Evolutionary conservation across 2,113 vertebrate genomes (phyloP).

Genomic region (Ranitomeya imitator): DNA sequence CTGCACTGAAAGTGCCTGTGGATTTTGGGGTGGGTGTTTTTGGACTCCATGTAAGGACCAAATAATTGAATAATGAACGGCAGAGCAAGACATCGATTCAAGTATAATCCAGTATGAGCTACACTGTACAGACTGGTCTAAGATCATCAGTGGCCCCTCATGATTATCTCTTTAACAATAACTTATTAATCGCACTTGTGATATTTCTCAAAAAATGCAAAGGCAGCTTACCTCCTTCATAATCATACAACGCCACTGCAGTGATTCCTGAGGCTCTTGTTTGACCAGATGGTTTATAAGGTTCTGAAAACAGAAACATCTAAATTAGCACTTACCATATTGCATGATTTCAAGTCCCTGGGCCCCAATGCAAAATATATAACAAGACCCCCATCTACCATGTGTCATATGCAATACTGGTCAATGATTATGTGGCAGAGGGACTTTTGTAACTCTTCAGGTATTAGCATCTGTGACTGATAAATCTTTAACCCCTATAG

Average conservation of each 20-base stretch:
- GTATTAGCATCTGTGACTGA: too few species aligned
- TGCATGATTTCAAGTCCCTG: not conserved
- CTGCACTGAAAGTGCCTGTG: too few species aligned
- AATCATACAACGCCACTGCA: conserved; percentile 84
- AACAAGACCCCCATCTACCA: too few species aligned
- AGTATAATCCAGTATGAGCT: not conserved
- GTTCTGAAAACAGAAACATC: conserved; percentile 3
- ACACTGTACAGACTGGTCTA: too few species aligned
- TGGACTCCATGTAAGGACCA: not conserved
- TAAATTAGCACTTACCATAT: not conserved
- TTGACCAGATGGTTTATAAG: not conserved
- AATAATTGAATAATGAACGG: not conserved
- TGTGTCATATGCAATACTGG: too few species aligned
- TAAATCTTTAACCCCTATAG: too few species aligned
- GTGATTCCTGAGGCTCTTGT: conserved; percentile 55
- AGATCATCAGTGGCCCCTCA: not conserved
- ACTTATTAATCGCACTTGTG: not conserved
- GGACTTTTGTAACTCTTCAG: too few species aligned
- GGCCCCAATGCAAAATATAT: too few species aligned
- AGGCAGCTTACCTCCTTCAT: conserved; percentile 79
- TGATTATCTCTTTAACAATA: not conserved
- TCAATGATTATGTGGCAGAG: too few species aligned
- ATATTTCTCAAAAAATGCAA: not conserved
- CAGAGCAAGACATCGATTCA: not conserved
- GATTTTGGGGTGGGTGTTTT: too few species aligned